These are phyloP conservation scores for Merodon equestris DNA, from an alignment of 2,888 invertebrate species.

Conservation along the genomic window DNA sequence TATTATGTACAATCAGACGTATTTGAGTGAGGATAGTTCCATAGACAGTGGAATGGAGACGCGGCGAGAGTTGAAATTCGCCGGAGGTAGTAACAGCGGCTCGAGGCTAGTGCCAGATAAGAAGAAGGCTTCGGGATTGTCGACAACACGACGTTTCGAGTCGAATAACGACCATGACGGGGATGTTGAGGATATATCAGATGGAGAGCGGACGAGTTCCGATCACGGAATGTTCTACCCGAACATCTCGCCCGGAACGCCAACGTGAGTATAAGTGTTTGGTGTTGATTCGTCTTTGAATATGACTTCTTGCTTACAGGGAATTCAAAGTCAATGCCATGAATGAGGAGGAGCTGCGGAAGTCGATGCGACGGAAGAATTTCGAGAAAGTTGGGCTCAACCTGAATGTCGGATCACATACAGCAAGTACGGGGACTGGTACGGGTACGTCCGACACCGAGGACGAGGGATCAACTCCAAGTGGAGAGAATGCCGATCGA, in stretches of 20 bases:
- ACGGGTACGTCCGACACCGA: constrained; percentile 88
- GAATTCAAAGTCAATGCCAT: constrained; percentile 93
- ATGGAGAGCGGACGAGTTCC: constrained; percentile 88
- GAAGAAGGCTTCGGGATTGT: constrained; percentile 70
- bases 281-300: background rate
- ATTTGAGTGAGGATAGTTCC: constrained; percentile 87
- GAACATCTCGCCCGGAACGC: constrained; percentile 78
- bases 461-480: constrained; percentile 88
- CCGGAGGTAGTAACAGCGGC: constrained; percentile 71
- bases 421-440: constrained; percentile 80
- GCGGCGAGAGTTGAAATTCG: constrained; percentile 76
- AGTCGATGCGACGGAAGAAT: constrained; percentile 85
- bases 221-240: constrained; percentile 89
- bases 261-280: constrained; percentile 75
- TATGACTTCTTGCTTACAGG: constrained; percentile 77
- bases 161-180: constrained; percentile 90
- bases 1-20: constrained; percentile 82
- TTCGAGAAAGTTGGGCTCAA: constrained; percentile 81
- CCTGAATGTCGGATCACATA: constrained; percentile 78
- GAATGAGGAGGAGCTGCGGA: constrained; percentile 90
- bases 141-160: constrained; percentile 79
- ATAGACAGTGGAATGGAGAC: constrained; percentile 86
- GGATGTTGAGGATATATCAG: constrained; percentile 91
- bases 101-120: constrained; percentile 74
- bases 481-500: constrained; percentile 88